Base-by-base conservation (phyloP, 2,113 vertebrate genomes). In the Microtus ochrogaster region DNA sequence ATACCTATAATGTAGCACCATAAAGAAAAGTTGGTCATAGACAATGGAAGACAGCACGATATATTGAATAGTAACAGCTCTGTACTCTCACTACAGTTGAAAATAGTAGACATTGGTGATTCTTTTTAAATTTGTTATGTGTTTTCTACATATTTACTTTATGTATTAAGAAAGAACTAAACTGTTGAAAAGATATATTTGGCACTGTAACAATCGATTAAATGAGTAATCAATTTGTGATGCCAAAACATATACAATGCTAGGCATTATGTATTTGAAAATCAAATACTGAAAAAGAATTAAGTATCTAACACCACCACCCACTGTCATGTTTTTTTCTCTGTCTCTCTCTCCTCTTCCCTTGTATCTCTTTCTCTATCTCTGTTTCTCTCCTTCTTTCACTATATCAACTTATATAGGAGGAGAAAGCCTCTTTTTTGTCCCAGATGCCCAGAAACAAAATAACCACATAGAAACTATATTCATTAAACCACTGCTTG, bases 221-320 rank as follows among this genome's bases (percentile, higher is more conserved):
- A 52, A 55, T 19, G 78, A 39, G 74, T 52, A 83, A 74, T 3
- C 0, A 21, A 63, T 30, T 78, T 17, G n/a, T 22, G 8, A 28
- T 81, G 7, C 3, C 7, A 70, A 68, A 82, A 17, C 10, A 52
- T 82, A 28, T 90, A 65, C 11, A 68, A 91, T 22, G 21, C 44
- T 81, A 95, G 47, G 16, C 1, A 90, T 4, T 66, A 21, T 0
- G 68, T 68, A 61, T 66, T 66, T 89, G 61, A 73, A 84, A 8
- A 47, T 89, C 30, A 89, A 49, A 90, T 91, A 83, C 68, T 91
- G 7, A 73, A 36, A 79, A 17, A 87, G 93, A 96, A 89, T 78
- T 88, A 91, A 86, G 8, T 81, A 87, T 70, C 33, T 63, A 78
- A 52, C 6, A 81, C 70, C 41, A 68, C 16, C 17, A 49, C 16